phyloP scores from a whole-genome alignment of 2,797 vertebrate genomes.

The Hydrolagus colliei region DNA sequence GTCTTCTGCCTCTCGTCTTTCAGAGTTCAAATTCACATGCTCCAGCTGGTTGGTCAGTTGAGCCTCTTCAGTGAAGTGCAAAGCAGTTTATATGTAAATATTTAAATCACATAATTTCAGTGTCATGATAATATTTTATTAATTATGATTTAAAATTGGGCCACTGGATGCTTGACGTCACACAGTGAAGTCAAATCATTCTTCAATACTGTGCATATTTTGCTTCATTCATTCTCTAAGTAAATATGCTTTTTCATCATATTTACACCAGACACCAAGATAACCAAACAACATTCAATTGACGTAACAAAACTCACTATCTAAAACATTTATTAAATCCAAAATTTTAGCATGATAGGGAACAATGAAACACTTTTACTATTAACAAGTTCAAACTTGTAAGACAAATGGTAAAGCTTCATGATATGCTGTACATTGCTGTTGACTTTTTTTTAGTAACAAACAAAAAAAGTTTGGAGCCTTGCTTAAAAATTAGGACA shows the following conservation, averaged over 20 bases:
- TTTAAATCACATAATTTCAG: background rate
- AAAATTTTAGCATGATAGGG: background rate
- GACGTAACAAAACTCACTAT: background rate
- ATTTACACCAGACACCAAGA: background rate
- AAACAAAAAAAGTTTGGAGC: too few relatives aligned
- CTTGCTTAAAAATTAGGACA: too few relatives aligned
- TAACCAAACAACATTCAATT: background rate
- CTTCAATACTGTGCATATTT: background rate
- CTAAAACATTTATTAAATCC: background rate
- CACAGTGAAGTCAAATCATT: background rate
- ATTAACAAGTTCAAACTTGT: background rate
- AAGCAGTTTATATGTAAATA: background rate
- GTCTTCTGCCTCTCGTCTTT: slow-evolving; percentile 47
- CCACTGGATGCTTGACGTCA: too few relatives aligned
- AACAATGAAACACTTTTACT: background rate
- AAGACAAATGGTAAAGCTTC: background rate
- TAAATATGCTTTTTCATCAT: background rate
- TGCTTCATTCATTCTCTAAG: background rate
- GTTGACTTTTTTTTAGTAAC: too few relatives aligned
- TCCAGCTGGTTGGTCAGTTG: slow-evolving; percentile 44
- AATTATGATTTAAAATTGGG: background rate
- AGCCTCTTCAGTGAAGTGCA: slow-evolving; percentile 36
- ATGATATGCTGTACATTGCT: background rate
- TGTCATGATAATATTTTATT: background rate
- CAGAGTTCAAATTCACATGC: slow-evolving; percentile 39